Conservation (phyloP, 2,113 vertebrate species). For the Triplophysa dalaica region DNA sequence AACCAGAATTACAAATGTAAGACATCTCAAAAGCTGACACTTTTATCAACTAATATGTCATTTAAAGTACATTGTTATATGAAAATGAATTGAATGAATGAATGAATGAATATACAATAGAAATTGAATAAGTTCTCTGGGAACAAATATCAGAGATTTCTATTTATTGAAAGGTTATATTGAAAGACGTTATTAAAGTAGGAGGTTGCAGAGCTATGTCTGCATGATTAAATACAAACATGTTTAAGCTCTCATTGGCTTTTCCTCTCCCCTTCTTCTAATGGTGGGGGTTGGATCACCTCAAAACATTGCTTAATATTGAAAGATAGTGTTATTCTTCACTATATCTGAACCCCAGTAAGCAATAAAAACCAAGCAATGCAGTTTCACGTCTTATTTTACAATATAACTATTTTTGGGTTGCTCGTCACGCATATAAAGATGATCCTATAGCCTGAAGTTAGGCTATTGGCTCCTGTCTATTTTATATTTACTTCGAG, state of each 20-base stretch:
- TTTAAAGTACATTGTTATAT: no score
- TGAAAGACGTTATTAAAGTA: slow-evolving; percentile 16
- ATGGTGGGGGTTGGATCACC: neutral
- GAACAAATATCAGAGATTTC: slow-evolving; percentile 17
- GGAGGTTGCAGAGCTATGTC: neutral
- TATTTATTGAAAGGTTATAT: slow-evolving; percentile 6
- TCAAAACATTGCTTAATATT: neutral
- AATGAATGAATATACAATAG: no score
- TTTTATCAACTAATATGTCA: neutral
- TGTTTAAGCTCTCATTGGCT: neutral
- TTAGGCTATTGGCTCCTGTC: no score
- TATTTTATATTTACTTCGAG: no score
- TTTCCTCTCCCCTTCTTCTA: neutral
- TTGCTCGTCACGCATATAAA: neutral
- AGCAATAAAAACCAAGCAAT: neutral
- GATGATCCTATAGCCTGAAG: no score
- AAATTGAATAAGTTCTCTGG: neutral
- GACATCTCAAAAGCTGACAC: neutral
- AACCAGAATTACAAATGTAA: neutral
- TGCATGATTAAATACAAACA: slow-evolving; percentile 11
- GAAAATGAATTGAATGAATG: no score
- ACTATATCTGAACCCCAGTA: neutral
- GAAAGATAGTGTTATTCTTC: neutral
- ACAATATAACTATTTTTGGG: neutral
- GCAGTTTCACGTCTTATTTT: neutral